phyloP scores from a whole-genome alignment of 2,888 invertebrate species.

The Nomada fucata region DNA sequence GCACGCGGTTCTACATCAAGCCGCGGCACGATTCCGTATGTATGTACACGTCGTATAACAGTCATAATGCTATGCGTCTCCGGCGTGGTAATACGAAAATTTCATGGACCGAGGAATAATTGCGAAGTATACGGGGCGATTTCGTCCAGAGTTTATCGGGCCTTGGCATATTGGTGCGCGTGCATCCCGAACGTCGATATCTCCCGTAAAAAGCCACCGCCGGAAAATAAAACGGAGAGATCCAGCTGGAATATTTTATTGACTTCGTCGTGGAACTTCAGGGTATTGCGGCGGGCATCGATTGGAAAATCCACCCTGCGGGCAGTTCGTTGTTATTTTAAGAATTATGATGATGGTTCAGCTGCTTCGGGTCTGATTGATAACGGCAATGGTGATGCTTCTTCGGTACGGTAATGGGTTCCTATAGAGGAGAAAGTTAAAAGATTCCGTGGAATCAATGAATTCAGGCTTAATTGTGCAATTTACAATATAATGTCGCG shows the following conservation, averaged over 20 bases:
- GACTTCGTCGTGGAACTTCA: neutral
- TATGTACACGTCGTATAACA: constrained; percentile 37
- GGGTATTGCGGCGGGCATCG: neutral
- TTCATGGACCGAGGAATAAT: constrained; percentile 51
- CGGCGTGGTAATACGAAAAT: constrained; percentile 31
- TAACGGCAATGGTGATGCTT: neutral
- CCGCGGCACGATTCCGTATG: constrained; percentile 47
- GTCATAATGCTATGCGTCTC: constrained; percentile 48
- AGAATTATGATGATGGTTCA: neutral
- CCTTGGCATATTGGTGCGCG: neutral
- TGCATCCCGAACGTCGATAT: neutral
- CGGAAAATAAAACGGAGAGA: constrained; percentile 5
- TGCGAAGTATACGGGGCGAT: constrained; percentile 36
- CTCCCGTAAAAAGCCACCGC: constrained; percentile 7
- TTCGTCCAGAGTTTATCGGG: constrained; percentile 3
- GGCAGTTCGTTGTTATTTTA: constrained; percentile 1
- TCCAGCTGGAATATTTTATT: constrained; percentile 6
- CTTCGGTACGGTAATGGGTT: neutral
- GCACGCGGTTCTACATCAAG: constrained; percentile 50
- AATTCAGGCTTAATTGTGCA: neutral
- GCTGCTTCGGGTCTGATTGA: neutral
- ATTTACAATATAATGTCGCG: too few relatives aligned
- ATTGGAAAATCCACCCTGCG: neutral
- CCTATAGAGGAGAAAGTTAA: too few relatives aligned
- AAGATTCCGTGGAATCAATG: neutral